Percentiles rank a stretch among this genome's conserved stretches.
Evolutionary conservation across 2,113 vertebrate genomes (phyloP).

Genomic region (Reinhardtius hippoglossoides): DNA sequence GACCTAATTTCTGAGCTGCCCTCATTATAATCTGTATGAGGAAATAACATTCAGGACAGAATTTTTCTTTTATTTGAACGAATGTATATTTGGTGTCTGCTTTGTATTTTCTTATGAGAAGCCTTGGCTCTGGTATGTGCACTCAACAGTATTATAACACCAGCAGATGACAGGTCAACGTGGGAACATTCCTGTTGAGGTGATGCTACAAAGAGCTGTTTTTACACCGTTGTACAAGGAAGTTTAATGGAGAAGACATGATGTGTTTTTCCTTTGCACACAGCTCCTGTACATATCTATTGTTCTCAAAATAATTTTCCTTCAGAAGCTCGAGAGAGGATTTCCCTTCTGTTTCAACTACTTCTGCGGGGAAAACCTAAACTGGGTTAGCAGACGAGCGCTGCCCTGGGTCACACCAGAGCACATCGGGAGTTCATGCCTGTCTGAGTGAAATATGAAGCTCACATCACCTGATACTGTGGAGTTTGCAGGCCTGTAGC

Average conservation of each 20-base stretch:
- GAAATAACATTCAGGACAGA: background rate
- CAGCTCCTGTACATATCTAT: background rate
- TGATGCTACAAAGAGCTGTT: background rate
- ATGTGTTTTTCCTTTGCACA: background rate
- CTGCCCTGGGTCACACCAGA: slow-evolving; percentile 25
- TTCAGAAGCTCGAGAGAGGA: background rate
- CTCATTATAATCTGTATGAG: background rate
- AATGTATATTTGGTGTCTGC: background rate
- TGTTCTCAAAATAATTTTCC: background rate
- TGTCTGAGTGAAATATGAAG: slow-evolving; percentile 18
- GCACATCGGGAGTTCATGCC: slow-evolving; percentile 2
- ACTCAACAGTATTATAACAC: slow-evolving; percentile 5
- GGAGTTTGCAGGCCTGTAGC: slow-evolving; percentile 7
- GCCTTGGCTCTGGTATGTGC: background rate
- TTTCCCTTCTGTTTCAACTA: background rate
- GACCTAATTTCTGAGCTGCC: slow-evolving; percentile 37
- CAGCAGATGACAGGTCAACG: slow-evolving; percentile 5
- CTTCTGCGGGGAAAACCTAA: slow-evolving; percentile 18
- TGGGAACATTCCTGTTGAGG: slow-evolving; percentile 4
- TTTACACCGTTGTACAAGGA: background rate
- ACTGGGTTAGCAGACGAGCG: slow-evolving; percentile 36
- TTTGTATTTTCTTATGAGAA: background rate
- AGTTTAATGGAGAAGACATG: background rate
- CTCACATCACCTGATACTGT: slow-evolving; percentile 26
- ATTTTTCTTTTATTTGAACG: background rate